phyloP scores from a whole-genome alignment of 2,797 vertebrate species.

The Manis javanica region DNA sequence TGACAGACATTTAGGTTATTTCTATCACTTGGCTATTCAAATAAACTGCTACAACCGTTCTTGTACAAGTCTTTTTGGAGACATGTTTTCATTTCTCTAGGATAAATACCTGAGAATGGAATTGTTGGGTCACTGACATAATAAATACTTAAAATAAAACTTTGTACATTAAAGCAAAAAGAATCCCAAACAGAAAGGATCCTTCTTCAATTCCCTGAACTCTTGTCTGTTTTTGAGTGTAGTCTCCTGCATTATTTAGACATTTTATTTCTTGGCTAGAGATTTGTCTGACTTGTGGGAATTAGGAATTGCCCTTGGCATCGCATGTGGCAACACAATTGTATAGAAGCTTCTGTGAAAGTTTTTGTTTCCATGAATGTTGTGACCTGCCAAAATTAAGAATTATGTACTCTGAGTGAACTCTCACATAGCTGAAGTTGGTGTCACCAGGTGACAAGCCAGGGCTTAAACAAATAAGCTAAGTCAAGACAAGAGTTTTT shows the following conservation, averaged over 20 bases:
- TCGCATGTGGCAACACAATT: constrained; percentile 1
- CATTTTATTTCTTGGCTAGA: background rate
- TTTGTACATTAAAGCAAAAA: background rate
- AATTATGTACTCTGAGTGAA: constrained; percentile 45
- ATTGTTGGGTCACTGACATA: background rate
- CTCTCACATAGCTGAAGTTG: constrained; percentile 35
- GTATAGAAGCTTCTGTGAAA: background rate
- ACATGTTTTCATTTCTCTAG: background rate
- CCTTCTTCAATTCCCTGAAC: background rate
- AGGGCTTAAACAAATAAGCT: constrained; percentile 37
- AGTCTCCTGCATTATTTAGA: background rate
- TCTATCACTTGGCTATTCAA: background rate
- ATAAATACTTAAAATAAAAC: constrained; percentile 8
- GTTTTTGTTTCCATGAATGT: constrained; percentile 53
- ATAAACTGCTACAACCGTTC: background rate
- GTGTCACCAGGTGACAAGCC: constrained; percentile 29
- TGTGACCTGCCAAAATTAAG: constrained; percentile 4
- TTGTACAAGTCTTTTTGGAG: background rate
- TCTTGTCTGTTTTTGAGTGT: background rate
- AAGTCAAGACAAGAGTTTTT: background rate
- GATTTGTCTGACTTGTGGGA: constrained; percentile 13
- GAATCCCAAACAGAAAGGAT: background rate
- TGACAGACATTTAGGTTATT: background rate
- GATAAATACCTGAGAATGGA: background rate
- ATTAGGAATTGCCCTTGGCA: constrained; percentile 36